A percentile compares a stretch with the other conserved stretches of the same genome.
phyloP scores from a whole-genome alignment of 2,888 invertebrate species.

The Luffia ferchaultella region DNA sequence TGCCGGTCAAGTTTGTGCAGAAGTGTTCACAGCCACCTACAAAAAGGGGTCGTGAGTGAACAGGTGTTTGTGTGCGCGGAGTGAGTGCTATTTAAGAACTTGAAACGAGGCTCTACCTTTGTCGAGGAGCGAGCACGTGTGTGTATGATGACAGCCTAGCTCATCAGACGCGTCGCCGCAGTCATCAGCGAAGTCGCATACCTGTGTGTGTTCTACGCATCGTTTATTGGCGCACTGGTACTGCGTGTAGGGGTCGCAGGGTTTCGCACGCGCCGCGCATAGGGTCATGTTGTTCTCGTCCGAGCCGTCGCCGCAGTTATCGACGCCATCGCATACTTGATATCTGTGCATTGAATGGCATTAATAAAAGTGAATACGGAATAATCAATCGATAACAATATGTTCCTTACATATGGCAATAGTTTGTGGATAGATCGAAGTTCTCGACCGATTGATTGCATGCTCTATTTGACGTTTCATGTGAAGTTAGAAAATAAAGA shows the following conservation, averaged over 20 bases:
- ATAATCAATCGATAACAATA: too few species aligned
- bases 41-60: too few species aligned
- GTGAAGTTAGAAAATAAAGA: too few species aligned
- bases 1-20: conserved; percentile 76
- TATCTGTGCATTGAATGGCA: conserved; percentile 44
- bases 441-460: too few species aligned
- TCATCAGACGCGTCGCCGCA: conserved; percentile 93
- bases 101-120: too few species aligned
- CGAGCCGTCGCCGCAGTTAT: conserved; percentile 94
- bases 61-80: too few species aligned
- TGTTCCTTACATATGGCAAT: too few species aligned
- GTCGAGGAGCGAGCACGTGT: conserved; percentile 55
- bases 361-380: neutral
- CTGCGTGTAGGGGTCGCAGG: conserved; percentile 80
- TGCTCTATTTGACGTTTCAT: too few species aligned
- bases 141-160: conserved; percentile 82
- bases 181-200: conserved; percentile 91
- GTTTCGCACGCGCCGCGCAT: conserved; percentile 77
- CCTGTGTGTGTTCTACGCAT: conserved; percentile 79
- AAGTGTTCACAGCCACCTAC: conserved; percentile 91
- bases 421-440: too few species aligned
- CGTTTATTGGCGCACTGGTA: conserved; percentile 89
- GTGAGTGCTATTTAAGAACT: too few species aligned
- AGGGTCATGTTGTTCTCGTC: conserved; percentile 96
- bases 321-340: conserved; percentile 89